These are phyloP conservation scores for Cheilosia vulpina DNA, from an alignment of 2,888 invertebrate genomes.

Conservation along the genomic window DNA sequence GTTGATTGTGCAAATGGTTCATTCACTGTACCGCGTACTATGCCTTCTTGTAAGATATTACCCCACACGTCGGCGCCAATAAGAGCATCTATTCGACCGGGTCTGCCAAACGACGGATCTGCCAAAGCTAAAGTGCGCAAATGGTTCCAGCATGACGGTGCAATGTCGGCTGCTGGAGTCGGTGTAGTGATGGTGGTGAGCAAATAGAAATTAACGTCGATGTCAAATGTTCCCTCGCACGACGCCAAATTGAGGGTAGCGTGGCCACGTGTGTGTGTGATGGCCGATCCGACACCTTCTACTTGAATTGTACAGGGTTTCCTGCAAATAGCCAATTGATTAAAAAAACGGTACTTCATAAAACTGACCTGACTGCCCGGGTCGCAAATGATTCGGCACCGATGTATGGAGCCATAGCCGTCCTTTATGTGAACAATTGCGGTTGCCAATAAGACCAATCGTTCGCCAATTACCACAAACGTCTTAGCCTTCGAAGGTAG, in stretches of 20 bases:
- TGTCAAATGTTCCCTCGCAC: constrained; percentile 5
- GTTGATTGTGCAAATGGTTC: constrained; percentile 8
- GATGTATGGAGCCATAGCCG: not conserved
- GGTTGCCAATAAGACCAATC: constrained; percentile 21
- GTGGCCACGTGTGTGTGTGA: not conserved
- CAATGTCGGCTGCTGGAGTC: constrained; percentile 22
- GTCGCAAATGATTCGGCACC: constrained; percentile 33
- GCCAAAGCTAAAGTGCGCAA: constrained; percentile 28
- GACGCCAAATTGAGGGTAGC: not conserved
- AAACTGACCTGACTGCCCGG: too few relatives aligned
- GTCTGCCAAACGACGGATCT: constrained; percentile 28
- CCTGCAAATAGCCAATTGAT: constrained; percentile 28
- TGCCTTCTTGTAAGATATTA: constrained; percentile 28
- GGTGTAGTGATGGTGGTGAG: constrained; percentile 18
- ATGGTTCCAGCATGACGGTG: constrained; percentile 37
- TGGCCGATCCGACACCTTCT: not conserved
- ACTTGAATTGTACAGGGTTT: constrained; percentile 23
- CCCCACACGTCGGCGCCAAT: constrained; percentile 49
- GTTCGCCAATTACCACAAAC: constrained; percentile 31
- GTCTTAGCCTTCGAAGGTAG: constrained; percentile 18
- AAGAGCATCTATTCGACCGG: constrained; percentile 40
- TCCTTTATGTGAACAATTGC: not conserved
- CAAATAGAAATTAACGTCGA: constrained; percentile 4
- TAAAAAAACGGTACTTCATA: too few relatives aligned
- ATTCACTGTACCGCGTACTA: constrained; percentile 26